phyloP scores from a whole-genome alignment of 2,888 invertebrate genomes.

The Frankliniella intonsa region DNA sequence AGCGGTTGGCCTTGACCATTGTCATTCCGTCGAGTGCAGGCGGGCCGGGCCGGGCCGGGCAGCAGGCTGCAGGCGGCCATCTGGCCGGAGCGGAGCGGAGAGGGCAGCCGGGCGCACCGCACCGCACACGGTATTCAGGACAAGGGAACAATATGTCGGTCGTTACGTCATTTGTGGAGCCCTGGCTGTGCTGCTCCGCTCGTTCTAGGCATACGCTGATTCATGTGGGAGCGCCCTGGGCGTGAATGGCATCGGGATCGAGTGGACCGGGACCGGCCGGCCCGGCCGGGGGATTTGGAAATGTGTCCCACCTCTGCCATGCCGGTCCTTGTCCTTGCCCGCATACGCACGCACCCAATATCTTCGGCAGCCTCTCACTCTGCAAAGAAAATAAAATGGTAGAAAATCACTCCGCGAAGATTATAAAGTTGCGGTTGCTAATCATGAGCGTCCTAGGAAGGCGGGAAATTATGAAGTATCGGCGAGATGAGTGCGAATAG shows the following conservation, averaged over 20 bases:
- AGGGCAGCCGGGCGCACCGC: background rate
- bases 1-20: background rate
- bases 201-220: background rate
- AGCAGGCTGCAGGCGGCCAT: no score
- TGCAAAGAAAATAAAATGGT: no score
- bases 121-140: background rate
- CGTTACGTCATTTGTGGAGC: background rate
- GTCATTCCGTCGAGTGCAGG: background rate
- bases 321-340: no score
- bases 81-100: background rate
- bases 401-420: no score
- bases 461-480: no score
- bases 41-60: no score
- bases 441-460: no score
- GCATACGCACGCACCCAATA: no score
- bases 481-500: no score
- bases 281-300: background rate
- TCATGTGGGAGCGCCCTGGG: background rate
- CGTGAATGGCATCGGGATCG: background rate
- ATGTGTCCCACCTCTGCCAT: background rate
- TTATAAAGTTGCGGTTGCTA: no score
- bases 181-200: background rate
- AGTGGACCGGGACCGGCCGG: background rate
- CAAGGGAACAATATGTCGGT: background rate
- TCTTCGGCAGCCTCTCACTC: no score